Evolutionary conservation across 2,888 invertebrate species (phyloP).

Genomic region (Microplitis manilae): DNA sequence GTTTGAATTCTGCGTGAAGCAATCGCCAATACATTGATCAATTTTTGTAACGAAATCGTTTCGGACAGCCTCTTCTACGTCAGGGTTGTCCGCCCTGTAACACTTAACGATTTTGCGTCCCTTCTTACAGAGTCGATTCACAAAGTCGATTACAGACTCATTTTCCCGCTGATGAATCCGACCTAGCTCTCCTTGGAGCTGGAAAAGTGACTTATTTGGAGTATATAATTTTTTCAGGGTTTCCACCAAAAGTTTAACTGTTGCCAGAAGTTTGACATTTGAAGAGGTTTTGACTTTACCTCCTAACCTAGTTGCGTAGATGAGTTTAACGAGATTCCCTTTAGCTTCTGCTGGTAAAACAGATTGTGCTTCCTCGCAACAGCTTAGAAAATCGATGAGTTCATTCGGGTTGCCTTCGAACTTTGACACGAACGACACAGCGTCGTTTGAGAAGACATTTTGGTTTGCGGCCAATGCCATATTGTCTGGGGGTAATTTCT

Average conservation of each 20-base stretch:
- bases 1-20: neutral
- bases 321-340: neutral
- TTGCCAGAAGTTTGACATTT: too few relatives aligned
- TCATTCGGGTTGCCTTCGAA: too few relatives aligned
- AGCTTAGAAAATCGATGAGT: too few relatives aligned
- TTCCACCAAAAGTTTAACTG: neutral
- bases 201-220: conserved; percentile 15
- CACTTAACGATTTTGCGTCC: conserved; percentile 15
- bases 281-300: too few relatives aligned
- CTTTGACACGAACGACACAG: neutral
- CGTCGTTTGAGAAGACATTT: neutral
- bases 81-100: neutral
- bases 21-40: neutral
- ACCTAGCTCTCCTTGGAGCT: conserved; percentile 18
- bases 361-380: too few relatives aligned
- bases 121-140: conserved; percentile 8
- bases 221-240: conserved; percentile 4
- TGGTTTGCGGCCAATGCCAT: neutral
- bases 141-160: conserved; percentile 6
- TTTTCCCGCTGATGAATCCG: too few relatives aligned
- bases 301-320: too few relatives aligned
- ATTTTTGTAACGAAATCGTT: neutral
- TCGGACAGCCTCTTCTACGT: neutral
- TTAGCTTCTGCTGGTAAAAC: too few relatives aligned
- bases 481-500: too few relatives aligned